Conservation (phyloP, 2,888 invertebrate genomes). For the Pseudolycoriella hygida region DNA sequence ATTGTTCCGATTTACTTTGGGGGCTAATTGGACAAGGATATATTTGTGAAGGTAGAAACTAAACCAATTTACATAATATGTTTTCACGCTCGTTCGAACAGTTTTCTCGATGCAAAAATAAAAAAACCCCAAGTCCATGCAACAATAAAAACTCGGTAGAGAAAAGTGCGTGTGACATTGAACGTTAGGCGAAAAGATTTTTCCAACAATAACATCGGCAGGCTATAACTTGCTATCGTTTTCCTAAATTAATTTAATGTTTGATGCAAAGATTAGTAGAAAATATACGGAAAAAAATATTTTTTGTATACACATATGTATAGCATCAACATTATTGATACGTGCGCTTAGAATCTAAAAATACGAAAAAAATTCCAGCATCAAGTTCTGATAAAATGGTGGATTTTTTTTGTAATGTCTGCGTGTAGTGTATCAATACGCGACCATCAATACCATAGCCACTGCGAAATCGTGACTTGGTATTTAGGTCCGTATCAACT, state of each 20-base stretch:
- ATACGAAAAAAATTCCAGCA: constrained; percentile 3
- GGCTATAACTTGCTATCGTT: not conserved
- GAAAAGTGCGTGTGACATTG: constrained; percentile 6
- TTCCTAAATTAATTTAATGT: not conserved
- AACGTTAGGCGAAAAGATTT: not conserved
- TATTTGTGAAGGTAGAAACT: constrained; percentile 90
- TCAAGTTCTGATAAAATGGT: constrained; percentile 4
- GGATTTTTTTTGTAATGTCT: constrained; percentile 2
- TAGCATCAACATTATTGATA: constrained; percentile 2
- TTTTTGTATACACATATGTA: not conserved
- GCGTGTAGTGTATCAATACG: not conserved
- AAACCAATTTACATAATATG: not conserved
- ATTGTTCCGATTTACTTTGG: constrained; percentile 99
- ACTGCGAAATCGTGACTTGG: too few species aligned
- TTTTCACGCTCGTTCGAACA: not conserved
- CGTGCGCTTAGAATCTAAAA: constrained; percentile 3
- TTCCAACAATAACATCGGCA: not conserved
- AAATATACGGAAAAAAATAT: not conserved
- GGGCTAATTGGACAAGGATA: constrained; percentile 99
- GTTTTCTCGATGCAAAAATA: not conserved
- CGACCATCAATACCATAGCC: too few species aligned
- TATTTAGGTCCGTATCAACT: too few species aligned
- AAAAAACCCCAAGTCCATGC: too few species aligned
- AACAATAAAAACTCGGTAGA: not conserved
- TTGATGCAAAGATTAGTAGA: not conserved